Base-by-base conservation (phyloP, 1,140 invertebrate genomes). In the Leptopilina boulardi region DNA sequence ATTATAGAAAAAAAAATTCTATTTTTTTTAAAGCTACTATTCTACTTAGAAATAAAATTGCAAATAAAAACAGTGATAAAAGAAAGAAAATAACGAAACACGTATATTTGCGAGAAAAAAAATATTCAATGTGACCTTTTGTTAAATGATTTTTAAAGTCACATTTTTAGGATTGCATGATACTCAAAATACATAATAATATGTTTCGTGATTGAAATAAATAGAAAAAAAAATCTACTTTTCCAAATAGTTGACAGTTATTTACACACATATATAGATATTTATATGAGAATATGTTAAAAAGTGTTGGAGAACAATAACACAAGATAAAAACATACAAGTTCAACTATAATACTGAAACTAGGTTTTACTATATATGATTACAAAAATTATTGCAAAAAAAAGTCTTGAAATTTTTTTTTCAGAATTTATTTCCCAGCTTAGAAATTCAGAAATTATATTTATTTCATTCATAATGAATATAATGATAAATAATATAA, bases 111-210 rank as follows among this genome's bases (percentile, higher is more conserved):
- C 9, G 51, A 8, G 10, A 23, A 59, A 26, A 13, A 26, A 5
- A 66, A 30, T n/a, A n/a, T 66, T 30, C 3, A 30, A 30, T 11
- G n/a, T 30, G 26, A 66, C 59, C 59, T 66, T 66, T 30, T 0
- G 4, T 15, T 0, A 30, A 30, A 66, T 66, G 59, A 66, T 66
- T n/a, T n/a, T n/a, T 59, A 13, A 30, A 66, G 4, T n/a, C n/a
- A 66, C 59, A 66, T 66, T 66, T 66, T 66, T 66, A 66, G 59
- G 59, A 3, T n/a, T 30, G 59, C 59, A 30, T 66, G 59, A 66
- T 13, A 66, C 26, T 30, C 3, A 30, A 30, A 15, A 6, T 51
- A 66, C 5, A 2, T n/a, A n/a, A n/a, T n/a, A n/a, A n/a, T n/a
- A n/a, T n/a, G n/a, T 66, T 66, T 66, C 23, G 59, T 66, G 59